A percentile compares a stretch with the other conserved stretches of the same genome.
phyloP scores from a whole-genome alignment of 2,113 vertebrate genomes.

The Hypomesus transpacificus region DNA sequence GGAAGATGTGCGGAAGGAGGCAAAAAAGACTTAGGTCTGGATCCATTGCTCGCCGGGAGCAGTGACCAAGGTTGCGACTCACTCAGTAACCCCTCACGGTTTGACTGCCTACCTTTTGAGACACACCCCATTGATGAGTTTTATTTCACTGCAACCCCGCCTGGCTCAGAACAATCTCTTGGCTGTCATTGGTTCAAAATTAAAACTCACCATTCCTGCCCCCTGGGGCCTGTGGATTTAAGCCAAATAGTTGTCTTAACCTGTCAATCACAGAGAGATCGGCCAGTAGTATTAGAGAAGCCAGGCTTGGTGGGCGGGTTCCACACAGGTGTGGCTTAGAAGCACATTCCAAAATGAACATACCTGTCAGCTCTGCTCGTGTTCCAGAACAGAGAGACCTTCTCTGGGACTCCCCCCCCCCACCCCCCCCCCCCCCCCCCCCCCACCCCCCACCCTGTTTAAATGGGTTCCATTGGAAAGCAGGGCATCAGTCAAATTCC shows the following conservation, averaged over 20 bases:
- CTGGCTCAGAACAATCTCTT: conserved; percentile 50
- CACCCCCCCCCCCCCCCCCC: too few relatives aligned
- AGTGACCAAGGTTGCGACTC: conserved; percentile 25
- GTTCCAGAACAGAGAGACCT: conserved; percentile 52
- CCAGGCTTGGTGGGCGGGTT: conserved; percentile 53
- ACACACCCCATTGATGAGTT: conserved; percentile 77
- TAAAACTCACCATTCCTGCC: conserved; percentile 59
- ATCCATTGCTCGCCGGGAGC: neutral
- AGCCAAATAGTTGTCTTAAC: conserved; percentile 52
- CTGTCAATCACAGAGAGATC: conserved; percentile 58
- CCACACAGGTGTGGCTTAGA: conserved; percentile 68
- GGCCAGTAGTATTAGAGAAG: conserved; percentile 65
- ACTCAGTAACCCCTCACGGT: conserved; percentile 43
- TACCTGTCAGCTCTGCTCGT: conserved; percentile 68
- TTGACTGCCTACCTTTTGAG: conserved; percentile 64
- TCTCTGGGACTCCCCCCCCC: conserved; percentile 20
- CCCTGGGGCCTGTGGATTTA: conserved; percentile 38
- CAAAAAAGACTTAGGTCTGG: conserved; percentile 19
- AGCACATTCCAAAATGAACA: conserved; percentile 69
- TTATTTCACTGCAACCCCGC: conserved; percentile 73
- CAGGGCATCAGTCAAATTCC: too few relatives aligned
- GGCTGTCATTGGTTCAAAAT: conserved; percentile 57
- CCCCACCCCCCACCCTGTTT: too few relatives aligned
- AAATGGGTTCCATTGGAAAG: too few relatives aligned
- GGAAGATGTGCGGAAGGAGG: neutral